These are phyloP conservation scores for Anastrepha obliqua DNA, from an alignment of 1,140 invertebrate genomes.

Conservation along the genomic window DNA sequence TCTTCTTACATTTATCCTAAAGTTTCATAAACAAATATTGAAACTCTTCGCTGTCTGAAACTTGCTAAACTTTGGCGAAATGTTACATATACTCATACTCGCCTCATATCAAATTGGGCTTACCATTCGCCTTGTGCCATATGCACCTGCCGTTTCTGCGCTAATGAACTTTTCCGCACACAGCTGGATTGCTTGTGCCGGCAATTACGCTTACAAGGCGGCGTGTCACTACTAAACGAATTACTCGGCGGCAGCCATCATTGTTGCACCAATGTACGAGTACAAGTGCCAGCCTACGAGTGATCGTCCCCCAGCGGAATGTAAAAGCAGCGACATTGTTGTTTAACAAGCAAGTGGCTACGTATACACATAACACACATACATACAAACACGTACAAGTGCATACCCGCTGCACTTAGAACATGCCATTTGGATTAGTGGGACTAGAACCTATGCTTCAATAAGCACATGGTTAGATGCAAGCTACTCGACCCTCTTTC, in stretches of 20 bases:
- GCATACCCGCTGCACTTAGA: not conserved
- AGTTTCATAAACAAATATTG: constrained; percentile 22
- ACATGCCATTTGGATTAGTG: constrained; percentile 27
- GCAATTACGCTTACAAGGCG: constrained; percentile 9
- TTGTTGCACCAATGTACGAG: not conserved
- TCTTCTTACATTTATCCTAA: not conserved
- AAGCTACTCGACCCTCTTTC: not conserved
- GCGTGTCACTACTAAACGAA: constrained; percentile 10
- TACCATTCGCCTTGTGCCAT: not conserved
- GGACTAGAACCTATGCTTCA: not conserved
- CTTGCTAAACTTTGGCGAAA: constrained; percentile 12
- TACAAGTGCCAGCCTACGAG: not conserved
- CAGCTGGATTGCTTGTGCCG: not conserved
- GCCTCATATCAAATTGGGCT: not conserved
- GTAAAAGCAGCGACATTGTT: constrained; percentile 5
- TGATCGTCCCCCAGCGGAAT: constrained; percentile 6
- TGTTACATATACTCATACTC: not conserved
- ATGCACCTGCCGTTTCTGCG: constrained; percentile 45
- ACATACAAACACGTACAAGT: too few species aligned
- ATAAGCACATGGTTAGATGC: not conserved
- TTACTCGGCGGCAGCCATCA: not conserved
- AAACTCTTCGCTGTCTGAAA: constrained; percentile 21
- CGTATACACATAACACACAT: not conserved
- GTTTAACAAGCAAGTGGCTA: not conserved
- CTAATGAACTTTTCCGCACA: constrained; percentile 41